phyloP scores from a whole-genome alignment of 2,888 invertebrate genomes.

The Tanytarsus gracilentus region DNA sequence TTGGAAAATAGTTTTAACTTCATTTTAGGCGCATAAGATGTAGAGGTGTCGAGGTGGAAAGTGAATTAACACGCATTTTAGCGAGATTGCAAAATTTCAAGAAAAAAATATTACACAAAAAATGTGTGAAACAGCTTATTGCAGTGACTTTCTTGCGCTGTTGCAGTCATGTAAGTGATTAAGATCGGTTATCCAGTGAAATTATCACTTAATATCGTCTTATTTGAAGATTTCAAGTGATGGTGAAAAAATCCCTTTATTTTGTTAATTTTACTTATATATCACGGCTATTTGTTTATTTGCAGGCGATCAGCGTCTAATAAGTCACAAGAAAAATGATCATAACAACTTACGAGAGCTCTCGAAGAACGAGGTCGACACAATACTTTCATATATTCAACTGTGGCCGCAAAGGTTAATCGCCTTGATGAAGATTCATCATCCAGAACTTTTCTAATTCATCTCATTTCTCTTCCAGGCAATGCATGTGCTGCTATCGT shows the following conservation, averaged over 20 bases:
- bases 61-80: neutral
- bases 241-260: neutral
- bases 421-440: neutral
- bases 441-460: slow-evolving; percentile 29
- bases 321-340: slow-evolving; percentile 67
- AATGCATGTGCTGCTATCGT: slow-evolving; percentile 91
- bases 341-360: slow-evolving; percentile 44
- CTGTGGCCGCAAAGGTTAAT: slow-evolving; percentile 79
- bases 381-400: slow-evolving; percentile 73
- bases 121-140: slow-evolving; percentile 23
- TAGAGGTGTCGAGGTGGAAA: too few species aligned
- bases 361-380: slow-evolving; percentile 72
- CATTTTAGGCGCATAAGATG: too few species aligned
- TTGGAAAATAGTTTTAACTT: too few species aligned
- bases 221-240: neutral
- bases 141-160: slow-evolving; percentile 18
- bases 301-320: slow-evolving; percentile 70
- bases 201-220: neutral
- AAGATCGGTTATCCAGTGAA: neutral
- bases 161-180: slow-evolving; percentile 45
- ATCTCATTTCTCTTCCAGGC: slow-evolving; percentile 51
- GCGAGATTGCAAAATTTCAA: neutral
- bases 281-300: slow-evolving; percentile 32
- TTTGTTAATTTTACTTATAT: neutral
- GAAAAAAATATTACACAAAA: neutral